Evolutionary conservation across 2,797 vertebrate species (phyloP), one percentile per base, ranked within the genome.

Genomic region (Aplochiton taeniatus): DNA sequence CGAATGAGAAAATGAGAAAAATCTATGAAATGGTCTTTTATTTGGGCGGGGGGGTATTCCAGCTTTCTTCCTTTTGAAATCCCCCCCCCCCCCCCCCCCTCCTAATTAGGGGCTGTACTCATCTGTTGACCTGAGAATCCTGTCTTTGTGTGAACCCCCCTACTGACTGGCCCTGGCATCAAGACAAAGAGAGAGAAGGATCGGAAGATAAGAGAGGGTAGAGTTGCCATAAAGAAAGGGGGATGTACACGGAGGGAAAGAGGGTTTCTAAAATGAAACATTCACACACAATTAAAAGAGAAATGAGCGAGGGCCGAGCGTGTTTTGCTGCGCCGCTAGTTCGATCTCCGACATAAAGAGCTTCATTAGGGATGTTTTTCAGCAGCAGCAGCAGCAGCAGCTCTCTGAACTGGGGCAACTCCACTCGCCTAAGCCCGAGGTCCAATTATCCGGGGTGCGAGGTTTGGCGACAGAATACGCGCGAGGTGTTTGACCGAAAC

Each of bases 51-150:
- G n/a, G n/a, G n/a, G n/a, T 72, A 63, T 78, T 79, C 76, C 75
- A 76, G 75, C 46, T 58, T 61, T 75, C 58, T 82, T 77, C 61
- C 73, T 86, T n/a, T 83, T 88, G 80, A 85, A 84, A 87, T 83
- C 42, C 82, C 75, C 84, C 63, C 80, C 81, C 76, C 68, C 63
- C 41, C 78, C 18, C 9, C 9, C 66, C 84, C 73, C 72, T 75
- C 78, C 65, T 89, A 90, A 92, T 90, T 88, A 88, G 85, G 74
- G 67, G 80, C 82, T 67, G 62, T 77, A 84, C 84, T 89, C 83
- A 71, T 78, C 66, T 82, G 85, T 72, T 86, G 83, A 89, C 88
- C 86, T 83, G 79, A 84, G 81, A 73, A 77, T 80, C 70, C 77
- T 63, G 60, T 72, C 58, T 76, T 60, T 71, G 65, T 78, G 59